These are phyloP conservation scores for Lepidocyrtoides sp. DNA, from an alignment of 2,888 invertebrate genomes.

Conservation along the genomic window DNA sequence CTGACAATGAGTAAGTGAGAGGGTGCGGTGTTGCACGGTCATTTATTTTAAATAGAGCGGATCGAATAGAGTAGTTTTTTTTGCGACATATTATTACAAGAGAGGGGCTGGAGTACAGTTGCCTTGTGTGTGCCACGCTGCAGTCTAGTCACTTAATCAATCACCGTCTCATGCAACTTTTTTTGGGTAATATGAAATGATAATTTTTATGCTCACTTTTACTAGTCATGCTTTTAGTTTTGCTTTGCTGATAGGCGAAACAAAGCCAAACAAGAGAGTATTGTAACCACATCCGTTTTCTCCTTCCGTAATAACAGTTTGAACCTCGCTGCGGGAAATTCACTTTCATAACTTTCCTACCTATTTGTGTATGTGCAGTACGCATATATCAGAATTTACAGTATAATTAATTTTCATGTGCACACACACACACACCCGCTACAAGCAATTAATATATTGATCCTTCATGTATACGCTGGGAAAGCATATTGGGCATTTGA, in stretches of 20 bases:
- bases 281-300: constrained; percentile 6
- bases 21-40: constrained; percentile 50
- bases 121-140: constrained; percentile 22
- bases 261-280: not conserved
- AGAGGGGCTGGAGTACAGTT: not conserved
- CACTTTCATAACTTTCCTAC: not conserved
- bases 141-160: constrained; percentile 74
- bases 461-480: not conserved
- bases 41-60: constrained; percentile 74
- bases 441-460: constrained; percentile 27
- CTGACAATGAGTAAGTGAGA: not conserved
- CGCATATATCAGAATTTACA: not conserved
- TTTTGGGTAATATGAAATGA: not conserved
- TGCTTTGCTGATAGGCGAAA: not conserved
- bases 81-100: constrained; percentile 66
- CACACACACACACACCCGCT: no score
- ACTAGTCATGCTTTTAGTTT: not conserved
- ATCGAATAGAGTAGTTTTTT: constrained; percentile 27
- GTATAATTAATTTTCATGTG: no score
- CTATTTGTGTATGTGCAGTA: not conserved
- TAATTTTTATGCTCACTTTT: not conserved
- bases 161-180: constrained; percentile 64
- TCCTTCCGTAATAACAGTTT: not conserved
- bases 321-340: not conserved
- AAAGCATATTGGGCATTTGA: not conserved